Base-by-base conservation (phyloP, 2,797 vertebrate genomes). In the Chloroceryle inda region DNA sequence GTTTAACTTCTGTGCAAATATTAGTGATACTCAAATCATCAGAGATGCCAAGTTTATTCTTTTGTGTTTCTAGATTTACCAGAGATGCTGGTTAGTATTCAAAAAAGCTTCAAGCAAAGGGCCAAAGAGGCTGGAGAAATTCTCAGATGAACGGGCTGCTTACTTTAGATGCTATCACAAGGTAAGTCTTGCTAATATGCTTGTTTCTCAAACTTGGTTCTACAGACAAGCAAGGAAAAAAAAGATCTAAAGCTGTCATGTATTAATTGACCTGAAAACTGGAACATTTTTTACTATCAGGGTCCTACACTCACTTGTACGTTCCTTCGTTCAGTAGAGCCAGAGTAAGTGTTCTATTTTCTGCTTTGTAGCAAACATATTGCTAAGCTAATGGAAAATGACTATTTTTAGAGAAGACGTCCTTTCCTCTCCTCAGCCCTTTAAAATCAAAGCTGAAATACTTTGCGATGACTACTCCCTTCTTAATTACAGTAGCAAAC, bases 91-190 rank as follows among this genome's bases (percentile, higher is more conserved):
- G 98, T 72, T 99, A 29, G 98, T 99, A 33, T 98, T 99, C 96
- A 99, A 98, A 97, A 99, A 98, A 42, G 98, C 98, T 69, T 99
- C 98, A 19, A 98, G 98, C 96, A 99, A 98, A 96, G 98, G 98
- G 45, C 98, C 98, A 20, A 98, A 98, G 92, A 97, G 98, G 88
- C 97, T 99, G 95, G 98, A 99, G 96, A 98, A 98, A 76, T 99
- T 98, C 97, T 98, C 98, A 6, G 98, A 98, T 82, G 98, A 99
- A 35, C 98, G 98, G 53, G 98, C 98, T n/a, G 98, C 98, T 2
- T 98, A 98, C 84, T 98, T 98, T 71, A 96, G 98, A 66, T 98
- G 98, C 93, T 98, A 98, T 67, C 98, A 98, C 83, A 99, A 99
- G 98, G 98, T 98, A 98, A 98, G 97, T 10, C 18, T 44, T 44